Percentiles rank a stretch among this genome's conserved stretches.
phyloP scores from a whole-genome alignment of 1,140 invertebrate species.

The Intoshia linei region DNA sequence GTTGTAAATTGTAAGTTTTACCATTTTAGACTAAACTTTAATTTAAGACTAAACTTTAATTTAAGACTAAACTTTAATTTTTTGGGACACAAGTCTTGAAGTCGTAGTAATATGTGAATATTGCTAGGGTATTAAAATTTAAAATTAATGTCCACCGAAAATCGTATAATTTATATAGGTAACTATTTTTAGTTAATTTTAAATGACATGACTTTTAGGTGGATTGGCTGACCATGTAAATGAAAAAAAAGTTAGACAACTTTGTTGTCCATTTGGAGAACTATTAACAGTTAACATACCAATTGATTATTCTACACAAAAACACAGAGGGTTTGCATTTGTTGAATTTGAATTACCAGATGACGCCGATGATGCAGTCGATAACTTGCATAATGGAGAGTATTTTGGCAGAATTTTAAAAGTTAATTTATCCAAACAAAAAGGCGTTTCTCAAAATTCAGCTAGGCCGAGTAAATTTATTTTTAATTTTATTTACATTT shows the following conservation, averaged over 20 bases:
- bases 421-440: constrained; percentile 74
- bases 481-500: constrained; percentile 4
- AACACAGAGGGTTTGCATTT: constrained; percentile 82
- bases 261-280: constrained; percentile 89
- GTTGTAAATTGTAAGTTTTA: too few relatives aligned
- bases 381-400: constrained; percentile 98
- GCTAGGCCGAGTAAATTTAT: constrained; percentile 31
- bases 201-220: constrained; percentile 32
- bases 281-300: constrained; percentile 84
- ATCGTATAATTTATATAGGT: too few relatives aligned
- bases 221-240: constrained; percentile 84
- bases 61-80: too few relatives aligned
- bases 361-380: constrained; percentile 81
- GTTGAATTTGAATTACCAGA: constrained; percentile 58
- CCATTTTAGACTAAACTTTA: too few relatives aligned
- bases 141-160: too few relatives aligned
- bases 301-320: constrained; percentile 76
- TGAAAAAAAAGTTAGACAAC: constrained; percentile 65
- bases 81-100: too few relatives aligned
- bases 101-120: too few relatives aligned
- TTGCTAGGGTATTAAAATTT: too few relatives aligned
- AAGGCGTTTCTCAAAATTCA: constrained; percentile 49
- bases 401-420: constrained; percentile 76
- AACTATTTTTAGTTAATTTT: too few relatives aligned
- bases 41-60: too few relatives aligned